phyloP scores from a whole-genome alignment of 2,113 vertebrate genomes.

The Oreochromis niloticus region DNA sequence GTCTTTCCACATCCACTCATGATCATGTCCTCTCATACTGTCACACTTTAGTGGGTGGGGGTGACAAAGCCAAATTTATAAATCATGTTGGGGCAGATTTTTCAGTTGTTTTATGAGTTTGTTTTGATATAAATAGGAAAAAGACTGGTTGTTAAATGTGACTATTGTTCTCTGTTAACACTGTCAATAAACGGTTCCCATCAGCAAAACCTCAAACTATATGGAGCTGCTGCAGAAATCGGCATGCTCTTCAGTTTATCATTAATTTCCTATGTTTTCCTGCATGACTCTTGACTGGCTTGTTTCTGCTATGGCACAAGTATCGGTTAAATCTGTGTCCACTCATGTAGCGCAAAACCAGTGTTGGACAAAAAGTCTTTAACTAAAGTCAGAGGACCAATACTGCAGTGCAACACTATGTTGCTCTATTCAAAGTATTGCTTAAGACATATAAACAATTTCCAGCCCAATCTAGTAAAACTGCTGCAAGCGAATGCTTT shows the following conservation, averaged over 20 bases:
- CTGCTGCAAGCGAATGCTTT: not conserved
- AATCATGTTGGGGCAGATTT: not conserved
- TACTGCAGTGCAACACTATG: not conserved
- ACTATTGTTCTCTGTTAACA: not conserved
- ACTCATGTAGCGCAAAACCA: not conserved
- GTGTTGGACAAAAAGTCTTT: not conserved
- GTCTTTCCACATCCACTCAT: not conserved
- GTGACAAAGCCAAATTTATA: not conserved
- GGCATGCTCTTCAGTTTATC: not conserved
- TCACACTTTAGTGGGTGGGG: not conserved
- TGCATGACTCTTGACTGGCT: not conserved
- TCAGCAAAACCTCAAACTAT: not conserved
- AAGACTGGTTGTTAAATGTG: not conserved
- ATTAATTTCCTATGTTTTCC: not conserved
- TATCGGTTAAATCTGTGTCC: not conserved
- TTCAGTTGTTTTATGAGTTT: not conserved
- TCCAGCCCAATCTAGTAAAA: not conserved
- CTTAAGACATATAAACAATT: not conserved
- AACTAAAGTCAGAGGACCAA: not conserved
- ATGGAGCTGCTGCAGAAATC: not conserved
- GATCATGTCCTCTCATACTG: conserved; percentile 19
- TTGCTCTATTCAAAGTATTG: not conserved
- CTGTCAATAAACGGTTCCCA: not conserved
- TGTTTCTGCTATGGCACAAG: not conserved
- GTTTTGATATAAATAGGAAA: not conserved